phyloP scores from a whole-genome alignment of 2,797 vertebrate species.

The Threskiornis aethiopicus region DNA sequence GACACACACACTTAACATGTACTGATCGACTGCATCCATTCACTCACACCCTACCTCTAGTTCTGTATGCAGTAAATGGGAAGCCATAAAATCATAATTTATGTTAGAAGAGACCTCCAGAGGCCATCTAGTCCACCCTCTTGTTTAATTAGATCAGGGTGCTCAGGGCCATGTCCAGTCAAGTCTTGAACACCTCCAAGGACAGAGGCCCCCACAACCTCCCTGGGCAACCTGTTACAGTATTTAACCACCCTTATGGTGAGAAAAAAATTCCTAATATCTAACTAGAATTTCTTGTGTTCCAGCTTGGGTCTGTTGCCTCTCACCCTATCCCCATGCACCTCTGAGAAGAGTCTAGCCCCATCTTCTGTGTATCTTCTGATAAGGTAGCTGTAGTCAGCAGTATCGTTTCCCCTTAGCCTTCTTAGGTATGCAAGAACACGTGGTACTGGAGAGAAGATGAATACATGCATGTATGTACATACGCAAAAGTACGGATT shows the following conservation, averaged over 20 bases:
- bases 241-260: neutral
- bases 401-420: accelerated
- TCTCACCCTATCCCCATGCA: neutral
- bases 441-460: neutral
- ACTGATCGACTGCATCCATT: neutral
- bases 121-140: neutral
- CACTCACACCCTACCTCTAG: neutral
- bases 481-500: neutral
- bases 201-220: neutral
- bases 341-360: neutral
- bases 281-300: neutral
- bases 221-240: neutral
- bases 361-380: neutral
- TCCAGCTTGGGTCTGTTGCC: neutral
- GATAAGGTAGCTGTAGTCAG: neutral
- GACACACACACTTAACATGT: neutral
- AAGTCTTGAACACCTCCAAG: neutral
- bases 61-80: neutral
- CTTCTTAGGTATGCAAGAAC: neutral
- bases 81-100: neutral
- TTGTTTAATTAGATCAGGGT: neutral
- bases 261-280: neutral
- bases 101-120: neutral
- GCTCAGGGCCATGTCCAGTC: neutral
- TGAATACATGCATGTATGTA: neutral